Base-by-base conservation (phyloP, 2,797 vertebrate genomes). In the Spheniscus humboldti region DNA sequence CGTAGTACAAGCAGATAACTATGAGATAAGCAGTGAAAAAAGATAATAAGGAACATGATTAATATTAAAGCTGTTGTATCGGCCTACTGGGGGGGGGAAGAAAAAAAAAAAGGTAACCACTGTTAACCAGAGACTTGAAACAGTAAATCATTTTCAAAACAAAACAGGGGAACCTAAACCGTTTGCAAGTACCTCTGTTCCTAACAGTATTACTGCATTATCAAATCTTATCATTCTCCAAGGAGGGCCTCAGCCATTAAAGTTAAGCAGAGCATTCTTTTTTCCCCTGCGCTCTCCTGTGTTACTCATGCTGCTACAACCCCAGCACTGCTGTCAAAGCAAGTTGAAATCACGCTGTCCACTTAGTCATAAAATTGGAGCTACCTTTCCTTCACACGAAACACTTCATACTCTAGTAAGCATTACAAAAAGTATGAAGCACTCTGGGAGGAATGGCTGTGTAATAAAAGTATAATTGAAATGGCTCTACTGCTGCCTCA, bases 401-500 rank as follows among this genome's bases (percentile, higher is more conserved):
- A 35, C 81, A 43, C 77, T 95, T 91, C 92, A 90, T 79, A 73
- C 92, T 88, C 95, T 73, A 71, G 37, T 73, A n/a, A 95, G 94
- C 95, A 92, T 24, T 93, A 89, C 59, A 93, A 9, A 88, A 76
- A 88, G 79, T 56, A 83, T 13, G 39, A 59, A 86, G 79, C 31
- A 13, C 68, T 62, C 48, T 22, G 31, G 82, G 77, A 95, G 96
- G 96, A 95, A 96, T 55, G 90, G 89, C 91, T 92, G 69, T n/a
- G 68, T n/a, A 94, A 96, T 96, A 97, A 97, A 97, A 68, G 69
- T 80, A 43, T 96, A 96, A 94, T 88, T 96, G 77, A 96, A 98
- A 94, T 91, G 86, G 87, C 69, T 94, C 25, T 83, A 64, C 92
- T 77, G 80, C 95, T 95, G 93, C 95, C 86, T 92, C 93, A 83